These are phyloP conservation scores for Mormyrops attenuatus DNA, from an alignment of 2,797 vertebrate species.

Conservation along the genomic window DNA sequence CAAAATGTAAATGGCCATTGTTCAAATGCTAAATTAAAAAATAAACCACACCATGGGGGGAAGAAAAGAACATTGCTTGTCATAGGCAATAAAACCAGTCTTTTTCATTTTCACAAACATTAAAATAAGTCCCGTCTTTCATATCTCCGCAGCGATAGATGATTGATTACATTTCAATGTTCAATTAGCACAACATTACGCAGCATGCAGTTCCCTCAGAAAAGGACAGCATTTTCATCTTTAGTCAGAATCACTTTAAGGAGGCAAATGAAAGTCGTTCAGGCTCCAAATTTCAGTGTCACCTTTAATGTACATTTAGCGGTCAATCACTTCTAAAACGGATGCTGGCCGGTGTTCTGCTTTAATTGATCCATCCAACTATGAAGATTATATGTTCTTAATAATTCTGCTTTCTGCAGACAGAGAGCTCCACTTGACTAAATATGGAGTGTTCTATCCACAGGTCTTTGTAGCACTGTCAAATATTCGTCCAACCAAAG, in stretches of 20 bases:
- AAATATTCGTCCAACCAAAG: neutral
- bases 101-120: neutral
- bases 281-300: neutral
- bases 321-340: slow-evolving; percentile 68
- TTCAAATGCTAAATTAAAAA: neutral
- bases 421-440: slow-evolving; percentile 51
- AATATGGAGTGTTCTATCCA: slow-evolving; percentile 41
- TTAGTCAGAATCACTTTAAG: neutral
- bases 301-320: slow-evolving; percentile 31
- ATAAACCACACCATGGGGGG: neutral
- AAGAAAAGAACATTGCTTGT: neutral
- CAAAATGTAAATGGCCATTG: neutral
- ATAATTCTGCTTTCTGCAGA: slow-evolving; percentile 53
- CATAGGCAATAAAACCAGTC: neutral
- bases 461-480: slow-evolving; percentile 26
- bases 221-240: neutral
- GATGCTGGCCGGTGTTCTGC: slow-evolving; percentile 53
- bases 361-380: slow-evolving; percentile 71
- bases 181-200: neutral
- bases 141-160: neutral
- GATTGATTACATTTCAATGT: slow-evolving; percentile 10
- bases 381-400: slow-evolving; percentile 54
- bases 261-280: neutral
- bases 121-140: neutral
- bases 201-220: neutral